Evolutionary conservation across 2,113 vertebrate genomes (phyloP), one percentile per base, ranked within the genome.

Genomic region (Irena cyanogastra): DNA sequence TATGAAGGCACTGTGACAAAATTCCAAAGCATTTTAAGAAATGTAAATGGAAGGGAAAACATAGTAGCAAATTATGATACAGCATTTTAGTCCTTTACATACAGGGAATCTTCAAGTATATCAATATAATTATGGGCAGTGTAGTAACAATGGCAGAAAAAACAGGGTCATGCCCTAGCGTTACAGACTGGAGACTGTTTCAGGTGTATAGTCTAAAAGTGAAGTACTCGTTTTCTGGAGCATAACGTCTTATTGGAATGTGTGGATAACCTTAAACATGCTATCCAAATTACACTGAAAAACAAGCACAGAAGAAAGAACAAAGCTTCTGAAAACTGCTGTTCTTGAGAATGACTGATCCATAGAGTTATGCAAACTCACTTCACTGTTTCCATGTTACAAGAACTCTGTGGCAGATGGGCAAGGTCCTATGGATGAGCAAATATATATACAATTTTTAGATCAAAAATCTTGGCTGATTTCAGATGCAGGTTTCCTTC

Each of bases 61-160:
- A 94, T 23, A 97, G 94, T 83, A 94, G 93, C 96, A 96, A 97
- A 97, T 97, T 96, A 97, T 91, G 95, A 97, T 97, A 66, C 93
- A 92, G 83, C 89, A 86, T 94, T 89, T 96, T 87, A 84, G 79
- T 33, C 50, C 95, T 97, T 91, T 80, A 65, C 63, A 49, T 84
- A n/a, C 7, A 9, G 74, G 66, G 31, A 88, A 56, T 81, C 65
- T 95, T 91, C 66, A 87, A 95, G 81, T 90, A 54, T 69, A 59
- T 91, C 37, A 89, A 79, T 52, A 50, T 59, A 86, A 92, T 93
- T 83, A 94, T 87, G 42, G 50, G 69, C 90, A 84, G 68, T 63
- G 41, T 50, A 59, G 63, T 65, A 71, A 72, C 76, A 95, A 80
- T 8, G 27, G 78, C 39, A 93, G 47, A 83, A 66, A 70, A 86